Evolutionary conservation across 2,797 vertebrate species (phyloP).

Genomic region (Chrosomus eos): DNA sequence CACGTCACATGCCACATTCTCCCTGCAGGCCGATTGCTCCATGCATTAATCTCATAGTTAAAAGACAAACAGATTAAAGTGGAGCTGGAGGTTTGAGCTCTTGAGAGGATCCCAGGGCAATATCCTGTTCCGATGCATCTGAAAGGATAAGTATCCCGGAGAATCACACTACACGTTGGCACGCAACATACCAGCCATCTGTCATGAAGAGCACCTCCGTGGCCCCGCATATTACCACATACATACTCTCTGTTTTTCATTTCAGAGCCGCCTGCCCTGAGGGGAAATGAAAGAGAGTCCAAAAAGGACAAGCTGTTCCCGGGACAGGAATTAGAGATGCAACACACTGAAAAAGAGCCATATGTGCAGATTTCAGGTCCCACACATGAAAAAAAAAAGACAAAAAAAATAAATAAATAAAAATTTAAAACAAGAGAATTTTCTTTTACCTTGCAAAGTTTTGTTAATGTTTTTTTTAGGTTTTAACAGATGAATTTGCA

Average conservation of each 20-base stretch:
- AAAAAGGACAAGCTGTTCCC: constrained; percentile 65
- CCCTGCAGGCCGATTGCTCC: constrained; percentile 10
- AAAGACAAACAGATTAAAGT: constrained; percentile 51
- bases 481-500: neutral
- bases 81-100: constrained; percentile 50
- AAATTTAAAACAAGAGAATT: neutral
- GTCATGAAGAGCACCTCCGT: constrained; percentile 61
- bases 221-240: constrained; percentile 37
- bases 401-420: constrained; percentile 11
- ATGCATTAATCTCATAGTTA: constrained; percentile 32
- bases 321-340: constrained; percentile 64
- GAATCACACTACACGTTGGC: constrained; percentile 54
- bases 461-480: neutral
- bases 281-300: constrained; percentile 66
- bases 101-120: constrained; percentile 62
- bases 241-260: constrained; percentile 50
- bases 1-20: constrained; percentile 23
- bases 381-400: constrained; percentile 57
- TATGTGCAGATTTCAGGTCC: constrained; percentile 60
- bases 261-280: constrained; percentile 62
- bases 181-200: constrained; percentile 68
- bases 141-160: constrained; percentile 56
- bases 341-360: constrained; percentile 60
- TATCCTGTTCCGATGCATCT: constrained; percentile 70
- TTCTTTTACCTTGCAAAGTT: neutral